These are phyloP conservation scores for Clytia hemisphaerica DNA, from an alignment of 30 jellyfish, hydroid and myxozoan genomes.

Conservation along the genomic window DNA sequence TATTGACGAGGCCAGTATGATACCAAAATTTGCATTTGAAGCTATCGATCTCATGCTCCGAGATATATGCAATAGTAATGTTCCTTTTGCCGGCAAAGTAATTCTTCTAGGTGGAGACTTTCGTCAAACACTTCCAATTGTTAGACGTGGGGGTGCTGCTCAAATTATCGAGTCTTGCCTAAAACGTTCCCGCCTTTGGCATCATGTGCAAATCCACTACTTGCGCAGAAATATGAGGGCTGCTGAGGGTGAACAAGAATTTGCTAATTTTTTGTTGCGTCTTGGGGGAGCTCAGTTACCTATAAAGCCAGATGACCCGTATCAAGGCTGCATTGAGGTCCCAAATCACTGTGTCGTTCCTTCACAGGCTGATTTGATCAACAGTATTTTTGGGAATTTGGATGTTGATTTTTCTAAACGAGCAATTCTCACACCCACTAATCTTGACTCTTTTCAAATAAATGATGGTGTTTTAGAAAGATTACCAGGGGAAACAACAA, in stretches of 20 bases:
- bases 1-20: constrained; percentile 49
- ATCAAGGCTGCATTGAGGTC: background rate
- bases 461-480: constrained; percentile 9
- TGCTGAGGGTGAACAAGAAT: background rate
- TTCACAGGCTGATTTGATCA: background rate
- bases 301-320: constrained; percentile 5
- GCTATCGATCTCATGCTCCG: constrained; percentile 3
- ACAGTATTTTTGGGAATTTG: too few species aligned
- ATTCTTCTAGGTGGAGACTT: too few species aligned
- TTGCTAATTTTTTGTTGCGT: background rate
- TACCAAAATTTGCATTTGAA: constrained; percentile 27
- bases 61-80: constrained; percentile 17
- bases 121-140: too few species aligned
- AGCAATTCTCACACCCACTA: constrained; percentile 25
- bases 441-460: constrained; percentile 13
- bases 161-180: too few species aligned
- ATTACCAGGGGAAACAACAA: constrained; percentile 21
- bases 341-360: background rate
- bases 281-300: constrained; percentile 25
- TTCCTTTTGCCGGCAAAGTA: constrained; percentile 31
- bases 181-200: too few species aligned
- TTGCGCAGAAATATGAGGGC: constrained; percentile 24
- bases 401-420: constrained; percentile 15
- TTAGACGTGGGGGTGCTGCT: too few species aligned
- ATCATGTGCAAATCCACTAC: background rate